Evolutionary conservation across 2,113 vertebrate genomes (phyloP).

Genomic region (Clinocottus analis): DNA sequence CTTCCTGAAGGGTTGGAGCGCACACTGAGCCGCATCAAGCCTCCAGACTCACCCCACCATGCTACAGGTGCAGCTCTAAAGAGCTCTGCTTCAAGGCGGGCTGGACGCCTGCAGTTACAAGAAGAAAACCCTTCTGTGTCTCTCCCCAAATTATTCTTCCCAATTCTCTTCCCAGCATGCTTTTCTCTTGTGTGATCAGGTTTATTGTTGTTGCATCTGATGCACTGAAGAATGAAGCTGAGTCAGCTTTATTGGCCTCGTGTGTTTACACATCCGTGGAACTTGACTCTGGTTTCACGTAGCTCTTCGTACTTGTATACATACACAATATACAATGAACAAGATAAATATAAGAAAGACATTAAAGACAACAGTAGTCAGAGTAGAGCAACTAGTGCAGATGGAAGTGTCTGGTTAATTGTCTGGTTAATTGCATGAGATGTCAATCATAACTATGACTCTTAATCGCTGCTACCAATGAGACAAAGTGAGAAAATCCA

Average conservation of each 20-base stretch:
- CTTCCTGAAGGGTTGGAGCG: too few species aligned
- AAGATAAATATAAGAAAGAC: too few species aligned
- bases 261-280: too few species aligned
- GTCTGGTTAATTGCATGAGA: background rate
- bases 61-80: conserved; percentile 77
- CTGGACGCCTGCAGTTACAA: conserved; percentile 49
- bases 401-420: too few species aligned
- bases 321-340: too few species aligned
- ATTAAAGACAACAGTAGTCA: too few species aligned
- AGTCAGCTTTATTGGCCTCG: too few species aligned
- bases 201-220: conserved; percentile 49
- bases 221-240: conserved; percentile 22
- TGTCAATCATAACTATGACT: conserved; percentile 1
- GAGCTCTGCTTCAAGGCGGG: conserved; percentile 40
- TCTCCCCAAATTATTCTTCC: conserved; percentile 11
- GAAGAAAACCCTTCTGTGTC: background rate
- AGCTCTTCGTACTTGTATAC: too few species aligned
- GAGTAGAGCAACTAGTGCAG: too few species aligned
- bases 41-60: conserved; percentile 47
- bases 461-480: background rate
- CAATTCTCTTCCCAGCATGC: conserved; percentile 23
- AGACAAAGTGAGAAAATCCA: background rate
- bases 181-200: conserved; percentile 34
- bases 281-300: too few species aligned
- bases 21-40: conserved; percentile 71